Base-by-base conservation (phyloP, 1,140 invertebrate species). In the Oryctes rhinoceros region DNA sequence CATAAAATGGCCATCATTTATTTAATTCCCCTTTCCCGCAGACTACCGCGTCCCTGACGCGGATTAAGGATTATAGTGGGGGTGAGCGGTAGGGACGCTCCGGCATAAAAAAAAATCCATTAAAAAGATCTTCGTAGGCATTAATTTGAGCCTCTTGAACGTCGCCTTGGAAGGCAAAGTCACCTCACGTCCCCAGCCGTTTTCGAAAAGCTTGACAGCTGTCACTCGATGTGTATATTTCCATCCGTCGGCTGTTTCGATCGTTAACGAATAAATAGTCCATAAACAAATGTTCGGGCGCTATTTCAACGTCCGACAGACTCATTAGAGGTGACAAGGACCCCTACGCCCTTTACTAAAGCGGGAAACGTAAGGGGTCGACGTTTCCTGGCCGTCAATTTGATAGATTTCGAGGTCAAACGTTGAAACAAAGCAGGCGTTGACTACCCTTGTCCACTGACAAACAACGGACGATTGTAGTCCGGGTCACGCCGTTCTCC, bases 381-480 rank as follows among this genome's bases (percentile, higher is more conserved):
- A 59, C 53, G 53, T 15, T 59, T 59, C 53, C 53, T 18, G 6
- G 53, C 53, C 15, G 18, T 59, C 53, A 59, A 59, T 59, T 59
- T 59, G 53, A 59, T 59, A 59, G 18, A 59, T 59, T 59, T 59
- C 53, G 53, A 18, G 53, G 53, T 59, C 53, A 59, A 59, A 59
- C 53, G 53, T 59, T 59, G 53, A 59, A 59, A 59, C 53, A 59
- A 59, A 59, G 53, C 13, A 18, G 53, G 53, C 53, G 53, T 59
- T 59, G 53, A 59, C 53, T 59, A 59, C 53, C 53, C 53, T 59
- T 59, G 53, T 59, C 53, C 53, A 59, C 53, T 59, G 53, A 59
- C 53, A 59, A 59, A 59, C 53, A 18, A 18, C 53, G 53, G 53
- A 15, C 53, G 53, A 59, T 30, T 30, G 24, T 30, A 30, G 24